Evolutionary conservation across 2,113 vertebrate genomes (phyloP), one percentile per base, ranked within the genome.

Genomic region (Cromileptes altivelis): DNA sequence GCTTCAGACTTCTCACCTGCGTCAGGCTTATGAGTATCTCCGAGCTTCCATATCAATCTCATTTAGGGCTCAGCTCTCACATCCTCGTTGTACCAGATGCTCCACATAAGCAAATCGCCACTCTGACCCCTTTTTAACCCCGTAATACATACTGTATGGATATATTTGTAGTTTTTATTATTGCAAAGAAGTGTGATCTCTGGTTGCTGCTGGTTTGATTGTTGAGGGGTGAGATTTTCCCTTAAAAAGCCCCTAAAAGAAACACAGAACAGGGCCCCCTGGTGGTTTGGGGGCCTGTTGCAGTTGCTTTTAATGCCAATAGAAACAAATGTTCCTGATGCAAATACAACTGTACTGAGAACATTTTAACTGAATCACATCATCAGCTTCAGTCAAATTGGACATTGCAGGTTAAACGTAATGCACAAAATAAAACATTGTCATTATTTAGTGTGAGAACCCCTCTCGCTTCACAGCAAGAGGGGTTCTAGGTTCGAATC

Each of bases 61-160:
- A 88, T 93, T 93, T 93, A 89, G 49, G 69, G 84, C 81, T 94
- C 84, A 92, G 70, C 62, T 69, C 21, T 70, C 61, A 78, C 50
- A 85, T 70, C 65, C 53, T 61, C 0, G 13, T 21, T 60, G 56
- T 69, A 52, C 21, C 81, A 88, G 75, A 81, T 90, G 85, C 17
- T 55, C 80, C 55, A 78, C 23, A 67, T 64, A 74, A 57, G 30
- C 57, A 70, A 76, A 81, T 70, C 67, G 60, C 11, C 14, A 11
- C 13, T 23, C 58, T 84, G 56, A 86, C 64, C 23, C 8, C 58
- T 58, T 21, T 37, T 3, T 57, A 11, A 21, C 27, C 27, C 1
- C 0, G 13, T 13, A 19, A 40, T 60, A 55, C 27, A 1, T 5
- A 1, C 2, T n/a, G 23, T 37, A 18, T 49, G 13, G 30, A 30